These are phyloP conservation scores for Torymus texanus DNA, from an alignment of 2,888 invertebrate species.

Conservation along the genomic window DNA sequence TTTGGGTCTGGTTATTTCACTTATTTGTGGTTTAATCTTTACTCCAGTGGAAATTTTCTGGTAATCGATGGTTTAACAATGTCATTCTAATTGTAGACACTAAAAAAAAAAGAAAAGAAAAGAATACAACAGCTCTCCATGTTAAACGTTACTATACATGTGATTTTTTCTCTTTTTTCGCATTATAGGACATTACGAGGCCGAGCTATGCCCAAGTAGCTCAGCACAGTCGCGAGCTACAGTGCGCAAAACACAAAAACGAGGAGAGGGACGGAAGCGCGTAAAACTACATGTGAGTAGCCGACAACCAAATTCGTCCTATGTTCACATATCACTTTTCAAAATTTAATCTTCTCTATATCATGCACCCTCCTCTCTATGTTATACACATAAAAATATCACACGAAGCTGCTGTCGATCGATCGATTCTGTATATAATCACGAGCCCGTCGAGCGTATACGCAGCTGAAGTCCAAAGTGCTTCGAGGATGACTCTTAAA, in stretches of 20 bases:
- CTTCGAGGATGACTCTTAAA: too few species aligned
- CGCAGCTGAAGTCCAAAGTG: background rate
- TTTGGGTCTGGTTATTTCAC: background rate
- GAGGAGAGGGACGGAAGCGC: constrained; percentile 72
- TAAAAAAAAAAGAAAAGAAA: too few species aligned
- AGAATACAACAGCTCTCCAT: too few species aligned
- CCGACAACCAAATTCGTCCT: constrained; percentile 20
- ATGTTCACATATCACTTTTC: too few species aligned
- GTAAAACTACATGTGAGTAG: constrained; percentile 69
- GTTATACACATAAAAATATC: constrained; percentile 27
- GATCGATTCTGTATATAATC: constrained; percentile 8
- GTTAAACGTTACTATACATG: constrained; percentile 11
- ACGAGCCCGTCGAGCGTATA: constrained; percentile 16
- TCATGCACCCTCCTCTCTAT: background rate
- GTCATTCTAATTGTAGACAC: too few species aligned
- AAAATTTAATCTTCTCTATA: too few species aligned
- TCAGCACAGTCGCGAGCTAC: constrained; percentile 73
- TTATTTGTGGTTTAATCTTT: constrained; percentile 4
- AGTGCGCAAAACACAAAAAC: constrained; percentile 74
- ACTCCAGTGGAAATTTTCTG: background rate
- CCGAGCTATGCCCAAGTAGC: constrained; percentile 75
- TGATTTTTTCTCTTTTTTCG: constrained; percentile 47
- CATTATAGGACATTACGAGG: constrained; percentile 71
- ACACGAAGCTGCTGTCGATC: constrained; percentile 24
- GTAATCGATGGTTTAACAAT: background rate